These are phyloP conservation scores for Yponomeuta plumbellus DNA, from an alignment of 2,888 invertebrate species.

Conservation along the genomic window DNA sequence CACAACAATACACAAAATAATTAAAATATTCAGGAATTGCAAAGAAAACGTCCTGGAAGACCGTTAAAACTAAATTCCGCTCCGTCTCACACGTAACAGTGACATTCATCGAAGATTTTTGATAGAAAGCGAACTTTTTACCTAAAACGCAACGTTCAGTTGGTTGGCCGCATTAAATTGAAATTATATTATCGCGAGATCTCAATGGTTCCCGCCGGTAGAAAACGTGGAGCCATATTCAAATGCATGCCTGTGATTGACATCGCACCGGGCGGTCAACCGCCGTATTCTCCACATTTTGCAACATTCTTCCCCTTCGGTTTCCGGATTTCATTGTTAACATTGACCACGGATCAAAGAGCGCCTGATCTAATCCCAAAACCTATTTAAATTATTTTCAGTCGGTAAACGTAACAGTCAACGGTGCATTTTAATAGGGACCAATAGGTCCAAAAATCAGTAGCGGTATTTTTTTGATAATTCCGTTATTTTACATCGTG, in stretches of 20 bases:
- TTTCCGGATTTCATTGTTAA: slow-evolving; percentile 53
- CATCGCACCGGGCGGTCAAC: slow-evolving; percentile 71
- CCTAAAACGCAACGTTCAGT: slow-evolving; percentile 56
- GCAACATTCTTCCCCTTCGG: slow-evolving; percentile 39
- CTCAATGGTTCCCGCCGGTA: slow-evolving; percentile 33
- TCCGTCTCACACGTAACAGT: slow-evolving; percentile 44
- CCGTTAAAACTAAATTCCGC: slow-evolving; percentile 61
- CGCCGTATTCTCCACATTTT: slow-evolving; percentile 31
- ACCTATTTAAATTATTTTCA: slow-evolving; percentile 57
- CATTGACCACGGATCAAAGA: slow-evolving; percentile 60
- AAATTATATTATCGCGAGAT: slow-evolving; percentile 63
- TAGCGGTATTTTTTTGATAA: slow-evolving; percentile 39
- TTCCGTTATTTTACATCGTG: slow-evolving; percentile 40
- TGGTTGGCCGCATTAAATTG: slow-evolving; percentile 56
- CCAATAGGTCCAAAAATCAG: slow-evolving; percentile 19
- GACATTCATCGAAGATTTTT: slow-evolving; percentile 33
- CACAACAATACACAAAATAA: not conserved
- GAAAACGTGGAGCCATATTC: slow-evolving; percentile 44
- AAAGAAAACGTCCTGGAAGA: slow-evolving; percentile 29
- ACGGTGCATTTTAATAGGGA: slow-evolving; percentile 31
- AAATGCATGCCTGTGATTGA: slow-evolving; percentile 64
- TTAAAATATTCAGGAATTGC: slow-evolving; percentile 17
- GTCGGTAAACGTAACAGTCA: slow-evolving; percentile 35
- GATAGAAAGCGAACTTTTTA: slow-evolving; percentile 43
- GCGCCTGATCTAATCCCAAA: slow-evolving; percentile 60